A percentile compares a stretch with the other conserved stretches of the same genome.
These are phyloP conservation scores for Notiomystis cincta DNA, from an alignment of 2,113 vertebrate genomes.

Conservation along the genomic window DNA sequence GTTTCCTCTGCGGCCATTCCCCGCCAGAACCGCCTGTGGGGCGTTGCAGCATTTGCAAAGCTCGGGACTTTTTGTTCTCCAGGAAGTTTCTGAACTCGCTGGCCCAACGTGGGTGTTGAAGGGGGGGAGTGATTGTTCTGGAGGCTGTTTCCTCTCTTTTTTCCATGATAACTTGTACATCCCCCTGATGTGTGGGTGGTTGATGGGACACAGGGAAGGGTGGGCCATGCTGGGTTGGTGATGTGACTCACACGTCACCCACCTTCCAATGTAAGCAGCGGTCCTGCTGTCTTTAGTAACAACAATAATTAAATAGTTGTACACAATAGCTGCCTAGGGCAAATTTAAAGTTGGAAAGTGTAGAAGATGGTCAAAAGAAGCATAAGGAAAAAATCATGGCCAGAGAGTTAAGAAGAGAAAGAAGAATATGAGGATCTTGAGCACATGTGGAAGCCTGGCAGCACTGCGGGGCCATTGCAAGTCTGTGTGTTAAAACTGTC, in stretches of 20 bases:
- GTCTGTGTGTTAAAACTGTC: neutral
- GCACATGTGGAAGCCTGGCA: neutral
- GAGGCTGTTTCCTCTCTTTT: neutral
- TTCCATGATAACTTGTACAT: neutral
- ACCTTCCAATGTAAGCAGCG: neutral
- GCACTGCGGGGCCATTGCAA: neutral
- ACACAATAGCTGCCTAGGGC: neutral
- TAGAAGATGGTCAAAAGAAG: neutral
- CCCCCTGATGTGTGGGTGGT: neutral
- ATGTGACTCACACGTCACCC: neutral
- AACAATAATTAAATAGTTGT: neutral
- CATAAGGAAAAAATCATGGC: neutral
- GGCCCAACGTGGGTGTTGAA: neutral
- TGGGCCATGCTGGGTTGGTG: neutral
- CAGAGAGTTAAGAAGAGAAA: neutral
- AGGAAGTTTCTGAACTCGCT: neutral
- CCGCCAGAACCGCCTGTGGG: neutral
- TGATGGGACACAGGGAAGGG: neutral
- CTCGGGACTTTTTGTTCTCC: neutral
- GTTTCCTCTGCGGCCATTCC: neutral
- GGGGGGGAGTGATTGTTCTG: neutral
- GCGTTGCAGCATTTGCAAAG: neutral
- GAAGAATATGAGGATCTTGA: neutral
- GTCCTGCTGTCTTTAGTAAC: neutral
- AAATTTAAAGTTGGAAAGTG: neutral